Evolutionary conservation across 2,797 vertebrate species (phyloP), one percentile per base, ranked within the genome.

Genomic region (Petrocephalus schoutedeni): DNA sequence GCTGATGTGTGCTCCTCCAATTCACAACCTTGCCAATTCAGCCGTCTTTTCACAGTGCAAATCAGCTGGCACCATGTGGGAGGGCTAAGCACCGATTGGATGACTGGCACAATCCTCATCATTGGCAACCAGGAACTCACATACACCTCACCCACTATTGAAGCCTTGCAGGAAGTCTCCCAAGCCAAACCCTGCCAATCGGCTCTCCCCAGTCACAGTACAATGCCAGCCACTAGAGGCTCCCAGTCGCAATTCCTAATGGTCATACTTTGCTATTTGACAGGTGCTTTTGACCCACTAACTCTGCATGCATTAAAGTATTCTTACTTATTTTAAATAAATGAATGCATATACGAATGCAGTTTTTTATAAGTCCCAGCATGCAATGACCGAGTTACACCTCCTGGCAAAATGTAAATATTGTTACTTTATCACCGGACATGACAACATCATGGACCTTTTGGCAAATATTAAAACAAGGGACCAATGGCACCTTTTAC

Each of bases 1-100:
- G 51, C 80, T 84, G 80, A 84, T 84, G 45, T 84, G 80, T 84
- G 45, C 80, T 84, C 80, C 80, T 84, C 80, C 51, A 54, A 84
- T 84, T 84, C 80, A 84, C 80, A 84, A 53, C 80, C 80, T 49
- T 84, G 80, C 80, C 80, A 84, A 54, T 54, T 54, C 51, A 53
- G 80, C 80, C 80, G 80, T 84, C 80, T 84, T 84, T 84, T 84
- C 80, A 84, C 49, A 84, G 80, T 84, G 21, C 80, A 84, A 84
- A 84, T 84, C 80, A 84, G 51, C 80, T 84, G 80, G 80, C 80
- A 84, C 51, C 80, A 54, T 84, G 80, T 84, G 80, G 80, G 80
- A 53, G 80, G 80, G 80, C 51, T 54, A 84, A 53, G 51, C 80
- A 84, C 80, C n/a, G 51, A 84, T 84, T 84, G 80, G 80, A 54